A percentile compares a stretch with the other conserved stretches of the same genome.
Evolutionary conservation across 2,888 invertebrate genomes (phyloP).

Genomic region (Apomyelois bistriatella): DNA sequence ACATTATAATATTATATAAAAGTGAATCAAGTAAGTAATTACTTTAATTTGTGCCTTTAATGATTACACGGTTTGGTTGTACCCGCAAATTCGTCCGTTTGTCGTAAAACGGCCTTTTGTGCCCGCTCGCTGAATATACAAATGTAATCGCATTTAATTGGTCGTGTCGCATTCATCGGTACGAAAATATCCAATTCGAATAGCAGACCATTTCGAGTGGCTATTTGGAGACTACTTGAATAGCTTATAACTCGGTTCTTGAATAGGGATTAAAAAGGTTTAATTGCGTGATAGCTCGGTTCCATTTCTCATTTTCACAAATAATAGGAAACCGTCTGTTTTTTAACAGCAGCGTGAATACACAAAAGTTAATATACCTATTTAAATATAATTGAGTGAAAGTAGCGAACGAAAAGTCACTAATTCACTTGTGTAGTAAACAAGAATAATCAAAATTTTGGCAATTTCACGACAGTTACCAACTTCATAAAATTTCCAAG

Average conservation of each 20-base stretch:
- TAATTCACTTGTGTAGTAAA: too few relatives aligned
- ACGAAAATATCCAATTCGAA: constrained; percentile 19
- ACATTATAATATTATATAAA: constrained; percentile 1
- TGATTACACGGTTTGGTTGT: constrained; percentile 46
- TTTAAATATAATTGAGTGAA: too few relatives aligned
- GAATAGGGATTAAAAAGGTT: not conserved
- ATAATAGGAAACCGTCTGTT: not conserved
- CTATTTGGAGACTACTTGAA: constrained; percentile 1
- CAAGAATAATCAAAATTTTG: too few relatives aligned
- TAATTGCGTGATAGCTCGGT: constrained; percentile 9
- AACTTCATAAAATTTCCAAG: too few relatives aligned
- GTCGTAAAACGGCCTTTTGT: constrained; percentile 17
- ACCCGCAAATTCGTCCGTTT: constrained; percentile 35
- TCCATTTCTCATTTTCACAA: not conserved
- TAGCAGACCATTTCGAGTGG: constrained; percentile 10
- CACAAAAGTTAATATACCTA: too few relatives aligned
- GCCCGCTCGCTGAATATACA: constrained; percentile 34
- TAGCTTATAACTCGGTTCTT: not conserved
- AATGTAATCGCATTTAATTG: constrained; percentile 57
- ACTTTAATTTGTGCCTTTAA: constrained; percentile 29
- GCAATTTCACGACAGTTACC: too few relatives aligned
- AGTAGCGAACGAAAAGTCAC: too few relatives aligned
- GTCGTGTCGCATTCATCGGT: constrained; percentile 41
- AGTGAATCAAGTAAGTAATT: constrained; percentile 36
- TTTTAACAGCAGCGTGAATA: too few relatives aligned